Percentiles rank a stretch among this genome's conserved stretches.
Evolutionary conservation across 2,888 invertebrate species (phyloP).

Genomic region (Syritta pipiens): DNA sequence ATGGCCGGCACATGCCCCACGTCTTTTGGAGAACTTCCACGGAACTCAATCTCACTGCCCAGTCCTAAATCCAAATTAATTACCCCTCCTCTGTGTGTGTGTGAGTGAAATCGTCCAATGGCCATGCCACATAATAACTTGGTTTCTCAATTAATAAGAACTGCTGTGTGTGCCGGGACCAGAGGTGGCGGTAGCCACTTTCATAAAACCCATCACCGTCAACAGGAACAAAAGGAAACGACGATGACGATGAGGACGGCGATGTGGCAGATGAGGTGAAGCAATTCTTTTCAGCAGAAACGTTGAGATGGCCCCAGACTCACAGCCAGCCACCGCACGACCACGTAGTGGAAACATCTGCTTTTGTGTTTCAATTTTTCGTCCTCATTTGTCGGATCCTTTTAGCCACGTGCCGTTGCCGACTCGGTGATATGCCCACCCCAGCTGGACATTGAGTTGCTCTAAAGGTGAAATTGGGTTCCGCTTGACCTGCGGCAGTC

Average conservation of each 20-base stretch:
- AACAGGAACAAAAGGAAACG: too few relatives aligned
- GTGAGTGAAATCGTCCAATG: conserved; percentile 10
- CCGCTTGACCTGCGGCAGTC: neutral
- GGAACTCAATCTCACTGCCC: too few relatives aligned
- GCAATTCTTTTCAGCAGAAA: too few relatives aligned
- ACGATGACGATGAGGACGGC: too few relatives aligned
- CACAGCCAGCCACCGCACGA: too few relatives aligned
- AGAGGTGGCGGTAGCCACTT: conserved; percentile 12
- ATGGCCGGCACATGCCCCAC: too few relatives aligned
- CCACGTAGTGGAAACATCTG: conserved; percentile 28
- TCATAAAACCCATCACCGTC: conserved; percentile 9
- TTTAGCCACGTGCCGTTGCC: too few relatives aligned
- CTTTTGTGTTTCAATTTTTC: conserved; percentile 35
- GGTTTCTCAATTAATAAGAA: neutral
- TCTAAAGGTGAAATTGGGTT: conserved; percentile 2
- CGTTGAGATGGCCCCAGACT: too few relatives aligned
- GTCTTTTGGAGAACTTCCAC: too few relatives aligned
- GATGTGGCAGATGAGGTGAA: conserved; percentile 27
- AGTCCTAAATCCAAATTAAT: conserved; percentile 28
- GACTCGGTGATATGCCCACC: conserved; percentile 1
- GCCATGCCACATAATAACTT: neutral
- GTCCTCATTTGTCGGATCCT: conserved; percentile 15
- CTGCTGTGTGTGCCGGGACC: conserved; percentile 1
- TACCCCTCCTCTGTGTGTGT: conserved; percentile 8
- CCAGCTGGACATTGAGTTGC: neutral